Evolutionary conservation across 2,888 invertebrate genomes (phyloP).

Genomic region (Amphipoea oculea): DNA sequence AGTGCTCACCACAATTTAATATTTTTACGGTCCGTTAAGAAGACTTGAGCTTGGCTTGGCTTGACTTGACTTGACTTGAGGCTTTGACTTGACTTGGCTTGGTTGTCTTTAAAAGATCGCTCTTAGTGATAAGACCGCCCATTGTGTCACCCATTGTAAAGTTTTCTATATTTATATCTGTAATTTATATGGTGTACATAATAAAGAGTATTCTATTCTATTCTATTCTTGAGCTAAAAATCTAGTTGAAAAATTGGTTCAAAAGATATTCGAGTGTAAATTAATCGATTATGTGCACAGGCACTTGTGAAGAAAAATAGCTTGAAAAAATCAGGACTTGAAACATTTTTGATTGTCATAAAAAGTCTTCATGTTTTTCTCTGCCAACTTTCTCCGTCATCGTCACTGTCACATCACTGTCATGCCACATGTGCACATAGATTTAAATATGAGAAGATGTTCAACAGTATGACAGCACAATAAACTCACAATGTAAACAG

Average conservation of each 20-base stretch:
- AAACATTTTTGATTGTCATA: not conserved
- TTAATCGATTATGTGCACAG: not conserved
- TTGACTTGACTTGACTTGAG: too few relatives aligned
- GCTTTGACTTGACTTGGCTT: too few relatives aligned
- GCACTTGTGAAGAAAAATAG: not conserved
- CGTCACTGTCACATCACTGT: conserved; percentile 25
- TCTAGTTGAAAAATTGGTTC: too few relatives aligned
- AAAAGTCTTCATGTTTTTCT: not conserved
- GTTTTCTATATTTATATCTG: too few relatives aligned
- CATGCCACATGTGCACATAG: conserved; percentile 14
- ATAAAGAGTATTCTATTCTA: too few relatives aligned
- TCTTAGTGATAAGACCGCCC: too few relatives aligned
- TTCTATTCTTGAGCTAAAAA: too few relatives aligned
- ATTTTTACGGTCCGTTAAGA: not conserved
- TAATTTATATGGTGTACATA: too few relatives aligned
- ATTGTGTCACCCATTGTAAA: too few relatives aligned
- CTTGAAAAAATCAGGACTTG: not conserved
- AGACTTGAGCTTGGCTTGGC: too few relatives aligned
- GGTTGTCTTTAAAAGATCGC: too few relatives aligned
- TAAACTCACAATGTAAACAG: conserved; percentile 64
- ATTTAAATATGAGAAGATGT: conserved; percentile 51
- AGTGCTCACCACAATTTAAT: too few relatives aligned
- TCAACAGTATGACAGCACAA: conserved; percentile 62
- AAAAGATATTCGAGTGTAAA: not conserved
- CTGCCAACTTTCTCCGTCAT: conserved; percentile 10